Evolutionary conservation across 1,140 invertebrate genomes (phyloP).

Genomic region (Episyrphus balteatus): DNA sequence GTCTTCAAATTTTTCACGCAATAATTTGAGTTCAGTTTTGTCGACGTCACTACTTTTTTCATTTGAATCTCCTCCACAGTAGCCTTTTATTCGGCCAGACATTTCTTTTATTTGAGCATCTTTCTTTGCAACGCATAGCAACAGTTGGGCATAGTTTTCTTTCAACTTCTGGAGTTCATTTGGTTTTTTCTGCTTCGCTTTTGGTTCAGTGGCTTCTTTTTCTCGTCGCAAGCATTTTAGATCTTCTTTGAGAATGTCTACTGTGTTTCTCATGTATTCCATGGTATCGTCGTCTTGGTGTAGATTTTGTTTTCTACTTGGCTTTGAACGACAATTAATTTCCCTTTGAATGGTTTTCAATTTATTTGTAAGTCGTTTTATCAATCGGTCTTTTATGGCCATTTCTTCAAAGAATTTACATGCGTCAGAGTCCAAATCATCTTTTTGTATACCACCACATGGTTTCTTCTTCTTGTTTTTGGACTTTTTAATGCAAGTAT

Average conservation of each 20-base stretch:
- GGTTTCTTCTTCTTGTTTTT: no score
- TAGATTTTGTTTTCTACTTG: no score
- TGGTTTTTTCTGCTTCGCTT: constrained; percentile 24
- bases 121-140: constrained; percentile 27
- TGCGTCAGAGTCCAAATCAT: no score
- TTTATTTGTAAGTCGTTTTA: no score
- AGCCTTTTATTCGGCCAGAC: constrained; percentile 19
- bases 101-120: constrained; percentile 31
- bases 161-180: constrained; percentile 31
- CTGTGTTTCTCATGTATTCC: no score
- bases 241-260: neutral
- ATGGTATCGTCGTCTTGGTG: no score
- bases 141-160: constrained; percentile 27
- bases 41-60: constrained; percentile 14
- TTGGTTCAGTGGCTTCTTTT: constrained; percentile 19
- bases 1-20: constrained; percentile 24
- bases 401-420: no score
- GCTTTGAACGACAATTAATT: no score
- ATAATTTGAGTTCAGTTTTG: constrained; percentile 22
- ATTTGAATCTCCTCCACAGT: constrained; percentile 9
- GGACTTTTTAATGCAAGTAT: no score
- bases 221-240: neutral
- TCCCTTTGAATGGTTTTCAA: no score
- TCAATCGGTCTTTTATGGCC: no score
- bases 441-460: no score